Evolutionary conservation across 2,888 invertebrate genomes (phyloP).

Genomic region (Tenthredo notha): DNA sequence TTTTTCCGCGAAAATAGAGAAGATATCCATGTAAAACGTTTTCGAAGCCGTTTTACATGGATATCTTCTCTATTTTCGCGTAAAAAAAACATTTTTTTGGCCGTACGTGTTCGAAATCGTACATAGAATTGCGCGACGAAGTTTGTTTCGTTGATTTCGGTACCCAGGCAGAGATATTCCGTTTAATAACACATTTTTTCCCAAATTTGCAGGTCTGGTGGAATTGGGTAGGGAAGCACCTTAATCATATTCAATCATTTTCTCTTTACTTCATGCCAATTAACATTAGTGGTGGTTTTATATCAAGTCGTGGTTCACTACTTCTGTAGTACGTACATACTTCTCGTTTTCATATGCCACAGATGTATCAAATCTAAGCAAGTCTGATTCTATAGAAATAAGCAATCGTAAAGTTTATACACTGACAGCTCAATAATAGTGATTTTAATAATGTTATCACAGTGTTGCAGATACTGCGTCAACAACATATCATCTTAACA

Average conservation of each 20-base stretch:
- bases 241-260: not conserved
- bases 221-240: too few species aligned
- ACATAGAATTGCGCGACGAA: too few species aligned
- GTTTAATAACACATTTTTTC: too few species aligned
- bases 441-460: constrained; percentile 65
- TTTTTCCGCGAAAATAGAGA: too few species aligned
- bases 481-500: constrained; percentile 72
- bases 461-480: constrained; percentile 71
- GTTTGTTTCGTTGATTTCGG: too few species aligned
- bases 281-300: not conserved
- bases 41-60: too few species aligned
- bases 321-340: not conserved
- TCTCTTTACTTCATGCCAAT: not conserved
- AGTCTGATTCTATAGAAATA: constrained; percentile 45
- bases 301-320: not conserved
- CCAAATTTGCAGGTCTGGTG: too few species aligned
- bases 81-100: too few species aligned
- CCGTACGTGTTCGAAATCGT: too few species aligned
- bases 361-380: constrained; percentile 26
- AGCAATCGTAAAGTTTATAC: constrained; percentile 44
- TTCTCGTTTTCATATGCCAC: constrained; percentile 13
- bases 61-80: too few species aligned
- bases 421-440: constrained; percentile 41
- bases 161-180: too few species aligned
- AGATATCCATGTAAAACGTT: too few species aligned